Conservation (phyloP, 2,888 invertebrate genomes). For the Pyrrhosoma nymphula region DNA sequence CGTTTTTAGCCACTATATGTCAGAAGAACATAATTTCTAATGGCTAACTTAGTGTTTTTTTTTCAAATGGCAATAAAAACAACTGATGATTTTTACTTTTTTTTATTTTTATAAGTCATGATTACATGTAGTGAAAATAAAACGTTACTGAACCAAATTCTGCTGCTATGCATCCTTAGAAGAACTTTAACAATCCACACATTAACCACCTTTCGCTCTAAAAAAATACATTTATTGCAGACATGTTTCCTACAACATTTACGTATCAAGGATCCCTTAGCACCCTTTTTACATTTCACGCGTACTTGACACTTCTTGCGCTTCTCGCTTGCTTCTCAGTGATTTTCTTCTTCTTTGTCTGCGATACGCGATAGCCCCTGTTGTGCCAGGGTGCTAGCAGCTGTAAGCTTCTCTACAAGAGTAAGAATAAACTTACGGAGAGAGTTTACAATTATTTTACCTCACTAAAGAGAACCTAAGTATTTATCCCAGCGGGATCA, state of each 20-base stretch:
- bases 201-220: neutral
- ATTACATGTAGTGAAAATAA: neutral
- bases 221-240: neutral
- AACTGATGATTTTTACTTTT: neutral
- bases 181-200: neutral
- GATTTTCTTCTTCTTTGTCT: neutral
- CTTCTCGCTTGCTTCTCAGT: neutral
- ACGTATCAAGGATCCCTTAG: neutral
- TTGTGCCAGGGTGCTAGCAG: neutral
- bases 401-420: neutral
- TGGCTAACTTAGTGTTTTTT: neutral
- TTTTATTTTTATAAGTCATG: neutral
- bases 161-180: neutral
- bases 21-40: neutral
- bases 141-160: neutral
- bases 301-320: neutral
- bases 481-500: constrained; percentile 42
- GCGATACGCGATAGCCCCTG: neutral
- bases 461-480: neutral
- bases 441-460: constrained; percentile 10
- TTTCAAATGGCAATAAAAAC: no score
- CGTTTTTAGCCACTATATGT: no score
- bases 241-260: no score
- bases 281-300: neutral
- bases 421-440: neutral